phyloP scores from a whole-genome alignment of 2,113 vertebrate genomes.

The Capreolus pygargus region DNA sequence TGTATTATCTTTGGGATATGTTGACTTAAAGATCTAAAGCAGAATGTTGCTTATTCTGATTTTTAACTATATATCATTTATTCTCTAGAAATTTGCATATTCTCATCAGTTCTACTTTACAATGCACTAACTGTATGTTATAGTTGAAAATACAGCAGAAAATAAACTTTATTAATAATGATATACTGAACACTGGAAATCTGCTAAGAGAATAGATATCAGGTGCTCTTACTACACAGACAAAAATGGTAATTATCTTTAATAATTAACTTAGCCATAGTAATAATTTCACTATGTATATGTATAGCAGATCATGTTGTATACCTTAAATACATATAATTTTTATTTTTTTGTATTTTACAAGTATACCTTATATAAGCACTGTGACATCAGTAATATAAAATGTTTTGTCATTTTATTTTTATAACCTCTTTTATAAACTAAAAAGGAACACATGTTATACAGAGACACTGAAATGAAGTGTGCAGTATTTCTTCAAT shows the following conservation, averaged over 20 bases:
- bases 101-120: neutral
- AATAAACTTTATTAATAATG: neutral
- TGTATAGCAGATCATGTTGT: neutral
- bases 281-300: neutral
- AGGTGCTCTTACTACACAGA: neutral
- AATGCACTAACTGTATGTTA: neutral
- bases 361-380: neutral
- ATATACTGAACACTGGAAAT: neutral
- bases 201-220: neutral
- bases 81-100: neutral
- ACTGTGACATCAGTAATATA: neutral
- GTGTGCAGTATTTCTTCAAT: neutral
- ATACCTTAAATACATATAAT: neutral
- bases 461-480: neutral
- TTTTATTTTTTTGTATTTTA: neutral
- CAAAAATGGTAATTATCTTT: neutral
- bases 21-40: neutral
- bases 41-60: neutral
- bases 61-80: neutral
- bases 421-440: neutral
- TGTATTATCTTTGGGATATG: neutral
- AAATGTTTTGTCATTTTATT: neutral
- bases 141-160: neutral
- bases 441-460: neutral
- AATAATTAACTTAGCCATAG: neutral